phyloP scores from a whole-genome alignment of 1,140 invertebrate genomes.

The Trissolcus basalis region DNA sequence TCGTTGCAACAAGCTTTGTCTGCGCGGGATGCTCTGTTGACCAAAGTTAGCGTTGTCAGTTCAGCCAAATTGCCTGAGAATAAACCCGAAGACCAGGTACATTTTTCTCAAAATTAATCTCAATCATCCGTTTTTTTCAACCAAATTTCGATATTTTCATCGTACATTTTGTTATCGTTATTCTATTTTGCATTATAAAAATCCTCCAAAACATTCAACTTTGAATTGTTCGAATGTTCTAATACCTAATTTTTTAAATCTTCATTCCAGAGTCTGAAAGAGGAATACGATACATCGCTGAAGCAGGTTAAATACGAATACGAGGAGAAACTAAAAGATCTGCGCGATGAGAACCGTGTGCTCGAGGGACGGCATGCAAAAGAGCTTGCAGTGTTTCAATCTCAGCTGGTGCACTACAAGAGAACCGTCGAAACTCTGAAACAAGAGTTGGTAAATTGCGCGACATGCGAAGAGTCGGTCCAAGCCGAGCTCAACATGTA shows the following conservation, averaged over 20 bases:
- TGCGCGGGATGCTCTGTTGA: slow-evolving; percentile 64
- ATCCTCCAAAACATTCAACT: too few species aligned
- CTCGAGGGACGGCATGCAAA: slow-evolving; percentile 68
- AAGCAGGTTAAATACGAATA: slow-evolving; percentile 60
- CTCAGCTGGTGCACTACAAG: slow-evolving; percentile 67
- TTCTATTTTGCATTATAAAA: too few species aligned
- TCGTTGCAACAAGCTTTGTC: slow-evolving; percentile 69
- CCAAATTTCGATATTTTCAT: too few species aligned
- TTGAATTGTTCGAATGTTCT: neutral
- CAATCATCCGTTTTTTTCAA: too few species aligned
- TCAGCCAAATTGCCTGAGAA: slow-evolving; percentile 49
- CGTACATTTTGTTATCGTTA: too few species aligned
- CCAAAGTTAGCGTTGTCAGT: slow-evolving; percentile 63
- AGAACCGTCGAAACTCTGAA: slow-evolving; percentile 69
- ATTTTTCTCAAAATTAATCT: neutral
- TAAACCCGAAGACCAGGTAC: slow-evolving; percentile 64
- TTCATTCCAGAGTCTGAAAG: slow-evolving; percentile 56
- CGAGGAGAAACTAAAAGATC: slow-evolving; percentile 60
- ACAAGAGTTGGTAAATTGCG: slow-evolving; percentile 62
- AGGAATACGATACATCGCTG: slow-evolving; percentile 61
- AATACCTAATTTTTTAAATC: neutral
- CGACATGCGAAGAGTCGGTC: slow-evolving; percentile 58
- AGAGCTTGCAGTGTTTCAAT: slow-evolving; percentile 69
- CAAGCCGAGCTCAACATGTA: slow-evolving; percentile 61
- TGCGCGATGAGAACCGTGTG: slow-evolving; percentile 66